Percentiles rank a stretch among this genome's conserved stretches.
Evolutionary conservation across 2,113 vertebrate species (phyloP).

Genomic region (Clarias gariepinus): DNA sequence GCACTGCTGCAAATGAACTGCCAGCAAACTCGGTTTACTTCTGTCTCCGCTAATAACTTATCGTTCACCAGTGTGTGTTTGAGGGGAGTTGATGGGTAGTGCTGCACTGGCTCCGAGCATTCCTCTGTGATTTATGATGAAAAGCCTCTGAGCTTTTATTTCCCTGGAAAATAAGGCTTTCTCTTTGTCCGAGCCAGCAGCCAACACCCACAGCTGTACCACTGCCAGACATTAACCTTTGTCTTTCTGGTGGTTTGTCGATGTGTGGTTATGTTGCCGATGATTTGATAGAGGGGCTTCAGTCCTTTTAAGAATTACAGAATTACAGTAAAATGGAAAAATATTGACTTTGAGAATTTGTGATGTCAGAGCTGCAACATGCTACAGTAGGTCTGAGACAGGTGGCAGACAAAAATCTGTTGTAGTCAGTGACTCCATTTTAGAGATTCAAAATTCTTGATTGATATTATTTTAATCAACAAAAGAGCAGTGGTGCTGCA

Average conservation of each 20-base stretch:
- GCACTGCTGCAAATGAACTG: conserved; percentile 30
- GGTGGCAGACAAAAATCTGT: not conserved
- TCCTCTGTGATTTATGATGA: conserved; percentile 9
- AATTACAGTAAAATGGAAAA: not conserved
- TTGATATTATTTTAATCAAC: not conserved
- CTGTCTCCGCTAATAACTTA: not conserved
- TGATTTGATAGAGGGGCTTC: not conserved
- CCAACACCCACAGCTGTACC: conserved; percentile 7
- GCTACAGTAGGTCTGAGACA: not conserved
- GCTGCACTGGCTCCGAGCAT: conserved; percentile 1
- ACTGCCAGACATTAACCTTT: not conserved
- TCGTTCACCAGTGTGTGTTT: not conserved
- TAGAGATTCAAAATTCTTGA: not conserved
- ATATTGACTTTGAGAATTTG: too few species aligned
- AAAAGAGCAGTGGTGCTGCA: not conserved
- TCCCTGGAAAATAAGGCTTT: not conserved
- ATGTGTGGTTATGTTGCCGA: not conserved
- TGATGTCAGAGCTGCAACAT: not conserved
- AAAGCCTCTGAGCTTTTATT: not conserved
- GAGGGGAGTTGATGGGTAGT: not conserved
- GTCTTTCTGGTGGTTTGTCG: not conserved
- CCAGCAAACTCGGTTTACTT: not conserved
- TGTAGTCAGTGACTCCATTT: not conserved
- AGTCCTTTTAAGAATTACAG: not conserved
- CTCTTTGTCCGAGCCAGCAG: conserved; percentile 9